phyloP scores from a whole-genome alignment of 2,113 vertebrate species.

The Cottus gobio region DNA sequence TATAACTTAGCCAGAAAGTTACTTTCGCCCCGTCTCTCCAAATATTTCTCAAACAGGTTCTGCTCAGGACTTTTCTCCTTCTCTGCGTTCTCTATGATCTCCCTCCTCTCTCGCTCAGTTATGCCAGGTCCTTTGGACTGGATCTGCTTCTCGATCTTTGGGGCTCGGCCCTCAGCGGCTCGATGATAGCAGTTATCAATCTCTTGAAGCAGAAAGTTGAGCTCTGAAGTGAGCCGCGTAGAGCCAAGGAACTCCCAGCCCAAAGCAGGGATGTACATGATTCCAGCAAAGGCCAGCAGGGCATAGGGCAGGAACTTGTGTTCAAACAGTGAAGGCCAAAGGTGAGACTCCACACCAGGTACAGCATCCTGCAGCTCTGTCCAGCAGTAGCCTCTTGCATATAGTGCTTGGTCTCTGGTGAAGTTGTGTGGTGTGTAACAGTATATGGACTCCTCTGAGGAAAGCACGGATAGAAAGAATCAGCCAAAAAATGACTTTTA shows the following conservation, averaged over 20 bases:
- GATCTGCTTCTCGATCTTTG: constrained; percentile 99
- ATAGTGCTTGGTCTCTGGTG: constrained; percentile 98
- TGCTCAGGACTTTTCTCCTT: constrained; percentile 99
- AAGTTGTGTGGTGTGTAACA: constrained; percentile 99
- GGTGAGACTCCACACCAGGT: constrained; percentile 90
- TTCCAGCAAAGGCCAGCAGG: constrained; percentile 95
- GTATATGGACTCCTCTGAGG: constrained; percentile 98
- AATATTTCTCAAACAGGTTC: constrained; percentile 98
- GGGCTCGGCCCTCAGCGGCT: constrained; percentile 95
- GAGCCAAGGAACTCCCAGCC: constrained; percentile 98
- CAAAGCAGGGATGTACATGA: constrained; percentile 98
- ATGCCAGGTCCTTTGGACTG: constrained; percentile 98
- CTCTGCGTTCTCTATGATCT: constrained; percentile 99
- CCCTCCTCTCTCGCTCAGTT: constrained; percentile 92
- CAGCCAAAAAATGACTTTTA: constrained; percentile 6
- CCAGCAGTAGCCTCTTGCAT: constrained; percentile 99
- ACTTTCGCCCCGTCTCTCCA: constrained; percentile 95
- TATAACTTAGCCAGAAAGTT: constrained; percentile 98
- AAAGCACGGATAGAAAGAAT: constrained; percentile 34
- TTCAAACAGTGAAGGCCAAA: constrained; percentile 95
- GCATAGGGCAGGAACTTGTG: constrained; percentile 99
- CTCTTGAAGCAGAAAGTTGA: constrained; percentile 99
- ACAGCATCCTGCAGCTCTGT: constrained; percentile 97
- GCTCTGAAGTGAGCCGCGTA: constrained; percentile 97
- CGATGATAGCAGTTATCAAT: constrained; percentile 99